These are phyloP conservation scores for Sphaeramia orbicularis DNA, from an alignment of 2,797 vertebrate genomes.

Conservation along the genomic window DNA sequence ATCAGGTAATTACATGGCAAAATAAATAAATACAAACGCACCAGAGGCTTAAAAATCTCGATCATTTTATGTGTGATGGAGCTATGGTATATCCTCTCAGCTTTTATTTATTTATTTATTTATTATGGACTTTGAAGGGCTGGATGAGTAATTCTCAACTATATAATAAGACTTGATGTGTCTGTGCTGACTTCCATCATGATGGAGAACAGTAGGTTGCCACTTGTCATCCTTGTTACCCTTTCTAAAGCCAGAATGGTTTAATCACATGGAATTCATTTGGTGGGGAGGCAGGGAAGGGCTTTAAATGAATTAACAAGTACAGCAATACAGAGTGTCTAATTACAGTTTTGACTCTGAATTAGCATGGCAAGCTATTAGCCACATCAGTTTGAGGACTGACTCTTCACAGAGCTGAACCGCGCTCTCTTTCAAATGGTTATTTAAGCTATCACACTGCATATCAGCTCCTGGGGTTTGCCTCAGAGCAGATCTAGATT, in stretches of 20 bases:
- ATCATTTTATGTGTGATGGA: neutral
- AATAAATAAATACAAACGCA: slow-evolving; percentile 15
- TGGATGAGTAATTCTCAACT: neutral
- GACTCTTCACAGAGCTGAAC: slow-evolving; percentile 43
- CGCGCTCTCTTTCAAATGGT: slow-evolving; percentile 30
- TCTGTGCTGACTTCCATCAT: slow-evolving; percentile 26
- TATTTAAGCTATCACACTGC: slow-evolving; percentile 66
- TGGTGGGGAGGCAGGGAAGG: slow-evolving; percentile 27
- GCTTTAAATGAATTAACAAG: slow-evolving; percentile 55
- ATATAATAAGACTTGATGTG: slow-evolving; percentile 34
- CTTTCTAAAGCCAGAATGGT: slow-evolving; percentile 29
- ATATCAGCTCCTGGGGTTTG: slow-evolving; percentile 65
- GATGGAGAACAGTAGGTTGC: slow-evolving; percentile 7
- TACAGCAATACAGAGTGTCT: slow-evolving; percentile 55
- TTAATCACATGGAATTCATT: slow-evolving; percentile 63
- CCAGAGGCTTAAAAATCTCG: slow-evolving; percentile 1
- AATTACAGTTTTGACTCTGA: slow-evolving; percentile 69
- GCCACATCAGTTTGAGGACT: slow-evolving; percentile 37
- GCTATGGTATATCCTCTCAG: neutral
- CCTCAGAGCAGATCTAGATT: slow-evolving; percentile 59
- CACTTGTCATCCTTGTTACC: slow-evolving; percentile 41
- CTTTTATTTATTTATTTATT: neutral
- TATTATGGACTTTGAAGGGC: neutral
- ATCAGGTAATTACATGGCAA: slow-evolving; percentile 26
- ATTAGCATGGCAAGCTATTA: slow-evolving; percentile 60